Conservation (phyloP, 2,113 vertebrate genomes). For the Sapayoa aenigma region DNA sequence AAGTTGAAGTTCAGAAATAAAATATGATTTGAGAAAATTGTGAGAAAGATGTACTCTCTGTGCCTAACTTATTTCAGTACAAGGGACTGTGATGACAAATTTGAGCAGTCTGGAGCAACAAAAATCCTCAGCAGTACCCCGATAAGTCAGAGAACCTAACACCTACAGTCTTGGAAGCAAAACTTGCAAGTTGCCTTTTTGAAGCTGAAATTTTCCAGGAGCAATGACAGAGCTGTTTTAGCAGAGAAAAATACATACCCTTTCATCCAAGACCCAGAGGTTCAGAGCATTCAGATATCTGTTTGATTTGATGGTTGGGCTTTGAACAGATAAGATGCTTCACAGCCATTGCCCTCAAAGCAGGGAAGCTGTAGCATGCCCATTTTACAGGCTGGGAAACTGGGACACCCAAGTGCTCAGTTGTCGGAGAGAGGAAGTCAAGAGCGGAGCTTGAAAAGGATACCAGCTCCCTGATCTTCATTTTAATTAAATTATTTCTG, state of each 20-base stretch:
- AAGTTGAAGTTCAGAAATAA: neutral
- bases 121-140: neutral
- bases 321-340: conserved; percentile 2
- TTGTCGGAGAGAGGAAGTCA: neutral
- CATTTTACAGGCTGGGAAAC: conserved; percentile 16
- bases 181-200: neutral
- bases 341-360: neutral
- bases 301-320: neutral
- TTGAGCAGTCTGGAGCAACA: neutral
- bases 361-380: neutral
- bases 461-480: conserved; percentile 1
- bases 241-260: neutral
- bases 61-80: neutral
- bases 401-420: neutral
- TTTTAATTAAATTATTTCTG: conserved; percentile 58
- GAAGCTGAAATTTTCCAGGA: neutral
- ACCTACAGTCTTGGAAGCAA: neutral
- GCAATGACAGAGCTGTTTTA: neutral
- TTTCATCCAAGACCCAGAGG: neutral
- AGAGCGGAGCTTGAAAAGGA: conserved; percentile 21
- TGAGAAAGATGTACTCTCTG: neutral
- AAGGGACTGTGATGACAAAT: neutral
- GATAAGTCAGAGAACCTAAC: neutral
- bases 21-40: neutral
- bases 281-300: neutral